Percentiles rank a stretch among this genome's conserved stretches.
phyloP scores from a whole-genome alignment of 1,140 invertebrate species.

The Cotesia vestalis region DNA sequence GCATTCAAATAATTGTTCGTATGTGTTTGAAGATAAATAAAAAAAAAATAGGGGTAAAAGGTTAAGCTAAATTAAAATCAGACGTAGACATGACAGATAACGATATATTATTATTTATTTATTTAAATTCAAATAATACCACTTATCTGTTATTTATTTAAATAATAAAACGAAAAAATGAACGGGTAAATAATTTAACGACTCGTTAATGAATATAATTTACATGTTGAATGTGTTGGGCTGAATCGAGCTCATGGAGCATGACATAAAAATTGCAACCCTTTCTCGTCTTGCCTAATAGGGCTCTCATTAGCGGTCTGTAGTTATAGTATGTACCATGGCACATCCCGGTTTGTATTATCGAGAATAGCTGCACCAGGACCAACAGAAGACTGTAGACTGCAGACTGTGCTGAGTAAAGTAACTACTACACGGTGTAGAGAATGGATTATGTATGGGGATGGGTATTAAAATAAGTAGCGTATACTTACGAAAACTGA shows the following conservation, averaged over 20 bases:
- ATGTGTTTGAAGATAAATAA: background rate
- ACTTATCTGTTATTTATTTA: background rate
- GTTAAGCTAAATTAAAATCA: no score
- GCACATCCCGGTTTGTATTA: no score
- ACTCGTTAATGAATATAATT: constrained; percentile 38
- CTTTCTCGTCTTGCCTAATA: constrained; percentile 48
- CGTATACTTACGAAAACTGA: constrained; percentile 1
- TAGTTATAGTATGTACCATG: background rate
- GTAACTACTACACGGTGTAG: background rate
- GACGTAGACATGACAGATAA: no score
- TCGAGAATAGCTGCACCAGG: no score
- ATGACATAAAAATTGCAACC: constrained; percentile 12
- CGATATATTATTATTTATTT: no score
- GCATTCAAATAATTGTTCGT: background rate
- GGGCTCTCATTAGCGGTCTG: constrained; percentile 50
- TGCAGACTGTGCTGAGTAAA: no score
- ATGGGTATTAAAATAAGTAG: no score
- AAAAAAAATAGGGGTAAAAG: background rate
- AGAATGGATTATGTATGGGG: background rate
- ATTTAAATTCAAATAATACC: no score
- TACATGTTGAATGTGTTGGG: constrained; percentile 17
- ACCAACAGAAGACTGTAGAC: no score
- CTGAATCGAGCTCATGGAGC: constrained; percentile 4
- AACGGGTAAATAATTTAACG: constrained; percentile 4
- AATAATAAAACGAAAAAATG: constrained; percentile 18